These are phyloP conservation scores for Oryzias sinensis DNA, from an alignment of 2,797 vertebrate genomes.

Conservation along the genomic window DNA sequence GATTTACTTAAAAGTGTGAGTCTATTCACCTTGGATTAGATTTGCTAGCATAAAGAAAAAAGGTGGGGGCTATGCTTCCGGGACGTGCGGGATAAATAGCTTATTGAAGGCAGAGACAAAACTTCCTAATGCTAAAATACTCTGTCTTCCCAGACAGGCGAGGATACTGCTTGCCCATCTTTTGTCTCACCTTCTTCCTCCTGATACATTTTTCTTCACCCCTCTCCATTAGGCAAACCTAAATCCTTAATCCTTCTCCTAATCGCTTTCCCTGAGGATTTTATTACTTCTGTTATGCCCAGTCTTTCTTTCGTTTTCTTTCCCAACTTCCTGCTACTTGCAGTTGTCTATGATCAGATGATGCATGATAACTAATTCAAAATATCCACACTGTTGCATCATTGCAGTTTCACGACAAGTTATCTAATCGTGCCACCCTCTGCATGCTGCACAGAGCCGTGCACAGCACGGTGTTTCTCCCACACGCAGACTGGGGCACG, in stretches of 20 bases:
- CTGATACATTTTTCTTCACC: conserved; percentile 35
- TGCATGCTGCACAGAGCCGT: not conserved
- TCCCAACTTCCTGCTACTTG: not conserved
- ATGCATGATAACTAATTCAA: not conserved
- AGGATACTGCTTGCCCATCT: conserved; percentile 60
- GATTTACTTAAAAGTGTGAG: conserved; percentile 3
- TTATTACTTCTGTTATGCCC: conserved; percentile 12
- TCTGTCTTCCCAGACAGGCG: conserved; percentile 59
- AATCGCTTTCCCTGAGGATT: not conserved
- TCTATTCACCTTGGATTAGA: not conserved
- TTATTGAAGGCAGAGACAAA: conserved; percentile 50
- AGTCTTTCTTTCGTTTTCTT: conserved; percentile 8
- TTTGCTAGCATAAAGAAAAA: conserved; percentile 5
- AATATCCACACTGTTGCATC: not conserved
- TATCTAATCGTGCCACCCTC: not conserved
- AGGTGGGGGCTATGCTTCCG: conserved; percentile 8
- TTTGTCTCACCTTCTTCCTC: conserved; percentile 35
- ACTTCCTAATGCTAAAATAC: conserved; percentile 40
- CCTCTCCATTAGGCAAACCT: conserved; percentile 19
- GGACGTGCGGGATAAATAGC: conserved; percentile 37
- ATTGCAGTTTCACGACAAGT: not conserved
- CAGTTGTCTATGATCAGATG: not conserved
- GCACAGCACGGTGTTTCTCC: conserved; percentile 20
- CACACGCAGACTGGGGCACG: conserved; percentile 11
- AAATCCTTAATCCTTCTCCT: conserved; percentile 20